Conservation (phyloP, 2,113 vertebrate genomes). For the Antennarius striatus region DNA sequence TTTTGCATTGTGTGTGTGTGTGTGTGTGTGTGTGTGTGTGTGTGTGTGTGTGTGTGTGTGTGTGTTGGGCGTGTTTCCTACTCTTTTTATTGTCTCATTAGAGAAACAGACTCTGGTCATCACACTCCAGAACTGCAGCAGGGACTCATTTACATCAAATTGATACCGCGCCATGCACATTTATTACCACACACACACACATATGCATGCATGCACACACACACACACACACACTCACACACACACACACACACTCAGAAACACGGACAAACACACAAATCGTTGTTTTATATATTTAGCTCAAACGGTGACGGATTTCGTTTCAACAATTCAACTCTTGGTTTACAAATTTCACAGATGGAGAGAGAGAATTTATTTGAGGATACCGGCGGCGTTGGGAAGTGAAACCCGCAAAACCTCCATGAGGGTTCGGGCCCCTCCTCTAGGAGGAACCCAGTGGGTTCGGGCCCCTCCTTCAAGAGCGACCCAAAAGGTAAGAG, state of each 20-base stretch:
- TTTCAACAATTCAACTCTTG: neutral
- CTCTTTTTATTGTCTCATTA: constrained; percentile 45
- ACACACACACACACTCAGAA: neutral
- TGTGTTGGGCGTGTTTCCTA: constrained; percentile 24
- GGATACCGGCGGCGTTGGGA: too few relatives aligned
- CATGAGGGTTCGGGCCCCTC: too few relatives aligned
- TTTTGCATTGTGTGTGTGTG: constrained; percentile 2
- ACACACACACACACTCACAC: neutral
- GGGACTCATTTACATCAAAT: constrained; percentile 39
- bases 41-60: constrained; percentile 22
- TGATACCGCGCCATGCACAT: constrained; percentile 18
- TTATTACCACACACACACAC: neutral
- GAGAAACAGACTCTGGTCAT: constrained; percentile 32
- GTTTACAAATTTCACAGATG: neutral
- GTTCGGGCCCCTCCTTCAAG: too few relatives aligned
- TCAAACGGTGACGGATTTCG: neutral
- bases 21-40: constrained; percentile 10
- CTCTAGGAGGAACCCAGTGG: too few relatives aligned
- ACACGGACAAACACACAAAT: neutral
- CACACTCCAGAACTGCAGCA: constrained; percentile 26
- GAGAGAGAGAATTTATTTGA: neutral
- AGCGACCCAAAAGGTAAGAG: too few relatives aligned
- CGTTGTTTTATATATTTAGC: neutral
- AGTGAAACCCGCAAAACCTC: too few relatives aligned
- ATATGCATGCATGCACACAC: neutral